These are phyloP conservation scores for Neoaliturus tenellus DNA, from an alignment of 2,888 invertebrate genomes.

Conservation along the genomic window DNA sequence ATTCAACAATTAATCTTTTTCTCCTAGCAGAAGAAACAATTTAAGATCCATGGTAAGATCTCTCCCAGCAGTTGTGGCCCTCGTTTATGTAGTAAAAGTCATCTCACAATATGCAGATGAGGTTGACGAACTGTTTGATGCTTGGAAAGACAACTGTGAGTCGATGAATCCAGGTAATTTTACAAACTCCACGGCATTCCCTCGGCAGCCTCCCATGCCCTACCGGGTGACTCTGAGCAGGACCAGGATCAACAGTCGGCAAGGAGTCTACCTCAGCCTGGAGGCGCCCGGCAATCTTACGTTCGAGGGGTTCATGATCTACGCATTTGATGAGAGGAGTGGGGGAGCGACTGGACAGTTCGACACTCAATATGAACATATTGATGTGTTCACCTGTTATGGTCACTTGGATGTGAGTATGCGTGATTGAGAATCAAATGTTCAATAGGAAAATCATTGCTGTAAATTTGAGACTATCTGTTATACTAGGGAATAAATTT, in stretches of 20 bases:
- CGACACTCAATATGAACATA: not conserved
- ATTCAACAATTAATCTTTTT: too few relatives aligned
- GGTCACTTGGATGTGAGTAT: not conserved
- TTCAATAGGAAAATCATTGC: too few relatives aligned
- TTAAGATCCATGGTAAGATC: not conserved
- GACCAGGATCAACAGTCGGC: not conserved
- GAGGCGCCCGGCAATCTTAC: not conserved
- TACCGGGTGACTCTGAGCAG: not conserved
- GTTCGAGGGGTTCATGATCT: not conserved
- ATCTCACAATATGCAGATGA: not conserved
- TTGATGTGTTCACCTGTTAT: conserved; percentile 8
- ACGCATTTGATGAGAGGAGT: not conserved
- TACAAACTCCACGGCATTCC: not conserved
- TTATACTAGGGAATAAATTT: too few relatives aligned
- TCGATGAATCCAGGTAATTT: not conserved
- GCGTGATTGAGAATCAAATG: too few relatives aligned
- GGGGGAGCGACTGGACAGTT: not conserved
- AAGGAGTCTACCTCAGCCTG: not conserved
- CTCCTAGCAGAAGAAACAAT: too few relatives aligned
- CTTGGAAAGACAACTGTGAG: conserved; percentile 16
- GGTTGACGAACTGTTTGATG: conserved; percentile 1
- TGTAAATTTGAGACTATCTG: too few relatives aligned
- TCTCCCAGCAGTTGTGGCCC: not conserved
- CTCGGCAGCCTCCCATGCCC: not conserved
- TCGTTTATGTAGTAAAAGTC: not conserved